These are phyloP conservation scores for Chlamydotis undulata DNA, from an alignment of 2,113 vertebrate genomes.

Conservation along the genomic window DNA sequence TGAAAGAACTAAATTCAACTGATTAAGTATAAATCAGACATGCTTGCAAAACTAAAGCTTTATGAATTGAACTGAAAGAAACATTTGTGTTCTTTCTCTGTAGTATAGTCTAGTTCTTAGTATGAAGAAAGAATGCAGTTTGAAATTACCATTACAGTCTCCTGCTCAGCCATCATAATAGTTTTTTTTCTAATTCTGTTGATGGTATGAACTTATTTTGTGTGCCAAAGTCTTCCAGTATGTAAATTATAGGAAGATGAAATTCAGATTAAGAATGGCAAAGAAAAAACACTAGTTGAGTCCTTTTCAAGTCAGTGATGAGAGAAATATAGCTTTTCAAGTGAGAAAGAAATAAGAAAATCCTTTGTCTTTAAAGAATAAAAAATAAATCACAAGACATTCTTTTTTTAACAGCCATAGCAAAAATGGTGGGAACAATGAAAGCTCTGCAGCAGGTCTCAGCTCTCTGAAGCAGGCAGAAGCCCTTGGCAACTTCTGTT, in stretches of 20 bases:
- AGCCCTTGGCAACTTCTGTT: too few species aligned
- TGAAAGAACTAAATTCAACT: neutral
- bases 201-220: neutral
- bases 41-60: neutral
- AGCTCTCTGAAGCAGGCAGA: too few species aligned
- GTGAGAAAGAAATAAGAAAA: neutral
- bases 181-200: neutral
- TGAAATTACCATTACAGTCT: neutral
- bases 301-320: neutral
- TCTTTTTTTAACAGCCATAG: neutral
- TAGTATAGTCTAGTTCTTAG: neutral
- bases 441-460: too few species aligned
- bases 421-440: too few species aligned
- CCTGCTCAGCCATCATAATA: neutral
- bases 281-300: neutral
- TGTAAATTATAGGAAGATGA: neutral
- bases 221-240: neutral
- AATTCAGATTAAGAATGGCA: neutral
- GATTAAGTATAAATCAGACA: neutral
- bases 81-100: neutral
- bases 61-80: neutral
- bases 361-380: accelerated
- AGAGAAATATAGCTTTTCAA: neutral
- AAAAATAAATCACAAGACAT: accelerated
- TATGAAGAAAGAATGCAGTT: neutral